Evolutionary conservation across 2,888 invertebrate genomes (phyloP), one percentile per base, ranked within the genome.

Genomic region (Macrosoma leucophasiata): DNA sequence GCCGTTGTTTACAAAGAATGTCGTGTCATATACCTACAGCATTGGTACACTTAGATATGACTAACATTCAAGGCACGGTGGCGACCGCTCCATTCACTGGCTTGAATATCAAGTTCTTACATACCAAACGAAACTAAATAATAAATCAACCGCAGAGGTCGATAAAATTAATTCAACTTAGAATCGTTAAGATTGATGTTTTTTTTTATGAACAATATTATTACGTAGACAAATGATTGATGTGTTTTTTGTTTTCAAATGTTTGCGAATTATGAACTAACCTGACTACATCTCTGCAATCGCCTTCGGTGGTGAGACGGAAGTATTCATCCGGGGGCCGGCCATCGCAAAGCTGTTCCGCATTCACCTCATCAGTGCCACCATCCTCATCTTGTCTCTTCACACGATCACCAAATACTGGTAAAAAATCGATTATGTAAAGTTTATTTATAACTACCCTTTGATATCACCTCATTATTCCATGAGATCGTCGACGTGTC

Each of bases 221-320:
- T n/a, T n/a, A n/a, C n/a, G n/a, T n/a, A n/a, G n/a, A n/a, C n/a
- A n/a, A n/a, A n/a, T n/a, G n/a, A n/a, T n/a, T n/a, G n/a, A n/a
- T n/a, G n/a, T n/a, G n/a, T n/a, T n/a, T n/a, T n/a, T n/a, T n/a
- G n/a, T n/a, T n/a, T n/a, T n/a, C n/a, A n/a, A n/a, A n/a, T n/a
- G n/a, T n/a, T n/a, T n/a, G n/a, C n/a, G n/a, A 25, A 24, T 29
- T 21, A 22, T 17, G 12, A 23, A 47, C 72, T 86, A 87, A 95
- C 93, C 96, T 94, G 63, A 96, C 95, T 52, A 96, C 96, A 74
- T 96, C 96, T 56, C 96, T 89, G 78, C 96, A 96, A 78, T 96
- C 96, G 45, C 92, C 91, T 13, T 94, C 94, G 30, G 90, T 88
- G 49, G 89, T 87, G 53, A 95, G 85, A 49, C 96, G 89, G 87